Percentiles rank a stretch among this genome's conserved stretches.
Evolutionary conservation across 2,888 invertebrate genomes (phyloP).

Genomic region (Dusona sp.): DNA sequence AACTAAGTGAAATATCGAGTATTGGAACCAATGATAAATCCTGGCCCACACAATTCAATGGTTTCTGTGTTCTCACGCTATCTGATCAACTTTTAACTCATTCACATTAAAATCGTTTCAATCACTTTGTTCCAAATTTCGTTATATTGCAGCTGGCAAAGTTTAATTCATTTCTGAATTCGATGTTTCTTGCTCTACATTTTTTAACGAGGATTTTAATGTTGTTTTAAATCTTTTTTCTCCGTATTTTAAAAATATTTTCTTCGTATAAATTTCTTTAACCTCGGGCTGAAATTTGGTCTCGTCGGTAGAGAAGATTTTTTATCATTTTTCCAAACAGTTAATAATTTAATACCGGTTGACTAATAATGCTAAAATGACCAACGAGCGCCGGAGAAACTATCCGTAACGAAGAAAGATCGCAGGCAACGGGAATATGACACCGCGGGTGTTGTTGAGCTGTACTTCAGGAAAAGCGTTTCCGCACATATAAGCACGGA

Average conservation of each 20-base stretch:
- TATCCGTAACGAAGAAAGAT: constrained; percentile 52
- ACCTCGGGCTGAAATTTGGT: not conserved
- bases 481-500: constrained; percentile 61
- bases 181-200: not conserved
- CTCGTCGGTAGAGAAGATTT: constrained; percentile 4
- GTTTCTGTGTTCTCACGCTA: constrained; percentile 25
- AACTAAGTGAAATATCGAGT: constrained; percentile 12
- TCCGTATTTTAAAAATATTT: not conserved
- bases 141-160: not conserved
- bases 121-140: not conserved
- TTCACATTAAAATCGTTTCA: not conserved
- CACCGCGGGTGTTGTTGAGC: constrained; percentile 3
- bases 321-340: not conserved
- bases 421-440: constrained; percentile 42
- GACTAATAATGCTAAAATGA: constrained; percentile 16
- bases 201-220: not conserved
- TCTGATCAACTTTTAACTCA: not conserved
- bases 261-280: not conserved
- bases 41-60: constrained; percentile 9
- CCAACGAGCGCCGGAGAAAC: constrained; percentile 23
- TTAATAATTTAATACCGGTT: constrained; percentile 37
- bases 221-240: not conserved
- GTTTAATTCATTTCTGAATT: not conserved
- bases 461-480: constrained; percentile 29
- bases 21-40: constrained; percentile 1